Evolutionary conservation across 2,113 vertebrate species (phyloP).

Genomic region (Gymnocephalus cernua): DNA sequence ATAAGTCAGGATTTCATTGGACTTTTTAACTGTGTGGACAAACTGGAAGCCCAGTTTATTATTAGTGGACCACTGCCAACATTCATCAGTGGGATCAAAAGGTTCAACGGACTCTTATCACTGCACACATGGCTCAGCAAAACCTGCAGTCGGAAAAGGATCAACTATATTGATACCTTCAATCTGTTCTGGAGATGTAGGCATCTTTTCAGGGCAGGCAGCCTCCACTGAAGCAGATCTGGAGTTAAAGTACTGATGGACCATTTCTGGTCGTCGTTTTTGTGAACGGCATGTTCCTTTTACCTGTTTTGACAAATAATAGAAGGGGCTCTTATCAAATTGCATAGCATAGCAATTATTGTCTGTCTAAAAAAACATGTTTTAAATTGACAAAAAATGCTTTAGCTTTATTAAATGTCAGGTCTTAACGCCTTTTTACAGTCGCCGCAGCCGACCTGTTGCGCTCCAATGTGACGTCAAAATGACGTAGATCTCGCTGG

Average conservation of each 20-base stretch:
- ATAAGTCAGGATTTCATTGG: neutral
- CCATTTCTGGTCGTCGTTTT: neutral
- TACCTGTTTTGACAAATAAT: neutral
- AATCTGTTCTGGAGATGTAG: conserved; percentile 2
- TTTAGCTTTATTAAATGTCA: neutral
- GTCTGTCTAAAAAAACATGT: neutral
- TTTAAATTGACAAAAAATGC: neutral
- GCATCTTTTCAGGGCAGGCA: neutral
- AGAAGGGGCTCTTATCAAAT: neutral
- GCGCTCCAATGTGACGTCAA: too few relatives aligned
- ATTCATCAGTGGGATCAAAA: neutral
- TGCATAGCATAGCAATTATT: neutral
- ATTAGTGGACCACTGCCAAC: neutral
- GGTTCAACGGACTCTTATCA: neutral
- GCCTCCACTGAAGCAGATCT: neutral
- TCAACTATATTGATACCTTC: neutral
- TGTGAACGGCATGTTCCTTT: neutral
- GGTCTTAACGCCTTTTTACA: too few relatives aligned
- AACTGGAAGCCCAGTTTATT: neutral
- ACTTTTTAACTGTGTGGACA: neutral
- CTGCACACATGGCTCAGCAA: conserved; percentile 4
- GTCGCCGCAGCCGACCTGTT: too few relatives aligned
- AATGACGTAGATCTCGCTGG: too few relatives aligned
- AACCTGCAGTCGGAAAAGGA: neutral
- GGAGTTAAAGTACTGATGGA: neutral